Evolutionary conservation across 2,888 invertebrate genomes (phyloP), one percentile per base, ranked within the genome.

Genomic region (Keiferia lycopersicella): DNA sequence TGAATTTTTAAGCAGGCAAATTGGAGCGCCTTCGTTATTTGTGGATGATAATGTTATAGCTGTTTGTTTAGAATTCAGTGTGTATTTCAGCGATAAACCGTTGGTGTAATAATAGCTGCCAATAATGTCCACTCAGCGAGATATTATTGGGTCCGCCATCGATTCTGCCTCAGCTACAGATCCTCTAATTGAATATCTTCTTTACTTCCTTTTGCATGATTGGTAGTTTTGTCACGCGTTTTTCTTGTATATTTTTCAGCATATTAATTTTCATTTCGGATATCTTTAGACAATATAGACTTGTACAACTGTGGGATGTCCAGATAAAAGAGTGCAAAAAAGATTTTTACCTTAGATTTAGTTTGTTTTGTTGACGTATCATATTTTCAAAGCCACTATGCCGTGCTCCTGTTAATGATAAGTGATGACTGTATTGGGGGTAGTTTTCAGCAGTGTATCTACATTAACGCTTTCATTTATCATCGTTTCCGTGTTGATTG

Each of bases 51-150:
- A 45, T 16, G 16, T 45, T 45, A 45, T 34, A n/a, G 30, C 41
- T n/a, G n/a, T n/a, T 41, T 65, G 70, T 79, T 84, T 77, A 76
- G 78, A 74, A 83, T 85, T 80, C 81, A 75, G 78, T 70, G 72
- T 79, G 77, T 67, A 71, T 65, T 70, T 65, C 56, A 64, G 67
- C 75, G 76, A 82, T 84, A 81, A 81, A 79, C 51, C 22, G 74
- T 74, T 66, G 65, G 67, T 69, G 74, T 72, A 77, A 74, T 80
- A 82, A 81, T 83, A 82, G 81, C 79, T 71, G 76, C 68, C 73
- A 77, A 77, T 79, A 80, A 79, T 77, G 75, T 69, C 75, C 70
- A 77, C 75, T 75, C 75, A 74, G 74, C 73, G 73, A 63, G 69
- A 71, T 74, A 79, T 79, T 77, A 76, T 72, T 76, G 74, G 74